Evolutionary conservation across 2,888 invertebrate genomes (phyloP).

Genomic region (Limnephilus rhombicus): DNA sequence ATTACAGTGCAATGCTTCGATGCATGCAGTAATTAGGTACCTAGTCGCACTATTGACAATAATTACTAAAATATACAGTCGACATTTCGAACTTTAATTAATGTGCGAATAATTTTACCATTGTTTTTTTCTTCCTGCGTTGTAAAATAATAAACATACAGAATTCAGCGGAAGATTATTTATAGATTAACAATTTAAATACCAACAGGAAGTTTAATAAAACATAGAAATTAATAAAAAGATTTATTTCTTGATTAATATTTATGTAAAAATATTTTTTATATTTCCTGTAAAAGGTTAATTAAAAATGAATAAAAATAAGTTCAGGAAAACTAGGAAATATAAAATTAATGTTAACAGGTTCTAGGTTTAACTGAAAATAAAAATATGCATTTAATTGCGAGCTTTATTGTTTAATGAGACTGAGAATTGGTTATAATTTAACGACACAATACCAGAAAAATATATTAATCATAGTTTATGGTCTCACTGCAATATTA

Average conservation of each 20-base stretch:
- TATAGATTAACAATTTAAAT: background rate
- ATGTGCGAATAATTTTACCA: background rate
- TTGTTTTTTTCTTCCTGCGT: background rate
- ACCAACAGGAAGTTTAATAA: background rate
- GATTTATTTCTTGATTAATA: background rate
- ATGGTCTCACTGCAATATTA: background rate
- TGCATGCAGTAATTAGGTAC: background rate
- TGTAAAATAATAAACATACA: background rate
- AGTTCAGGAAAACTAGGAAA: background rate
- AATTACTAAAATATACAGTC: background rate
- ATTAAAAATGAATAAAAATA: background rate
- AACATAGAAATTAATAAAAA: background rate
- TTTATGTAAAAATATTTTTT: background rate
- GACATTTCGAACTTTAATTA: background rate
- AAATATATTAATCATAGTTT: background rate
- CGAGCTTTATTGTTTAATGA: background rate
- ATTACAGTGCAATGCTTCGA: conserved; percentile 8
- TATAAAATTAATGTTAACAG: too few relatives aligned
- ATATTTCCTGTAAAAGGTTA: background rate
- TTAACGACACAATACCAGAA: background rate
- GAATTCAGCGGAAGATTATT: background rate
- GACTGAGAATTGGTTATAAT: background rate
- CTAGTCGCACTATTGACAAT: background rate
- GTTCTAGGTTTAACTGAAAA: too few relatives aligned
- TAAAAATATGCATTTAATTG: background rate